Evolutionary conservation across 2,888 invertebrate genomes (phyloP).

Genomic region (Sarcophaga carnaria): DNA sequence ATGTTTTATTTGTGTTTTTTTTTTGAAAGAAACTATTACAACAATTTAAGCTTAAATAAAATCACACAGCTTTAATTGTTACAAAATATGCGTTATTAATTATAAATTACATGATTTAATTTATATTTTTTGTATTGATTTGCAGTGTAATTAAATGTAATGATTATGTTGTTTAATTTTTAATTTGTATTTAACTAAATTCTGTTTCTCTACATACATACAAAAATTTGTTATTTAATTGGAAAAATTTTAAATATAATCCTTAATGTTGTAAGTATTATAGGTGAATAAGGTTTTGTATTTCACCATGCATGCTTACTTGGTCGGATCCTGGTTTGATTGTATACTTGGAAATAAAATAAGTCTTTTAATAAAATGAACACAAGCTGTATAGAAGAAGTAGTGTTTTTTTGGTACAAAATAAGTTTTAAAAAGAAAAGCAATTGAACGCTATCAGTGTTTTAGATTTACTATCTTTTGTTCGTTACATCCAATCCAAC

Average conservation of each 20-base stretch:
- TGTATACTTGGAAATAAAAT: too few species aligned
- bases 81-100: too few species aligned
- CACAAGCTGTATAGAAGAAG: neutral
- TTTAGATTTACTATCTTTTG: too few species aligned
- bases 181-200: conserved; percentile 39
- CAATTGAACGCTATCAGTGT: conserved; percentile 20
- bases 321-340: too few species aligned
- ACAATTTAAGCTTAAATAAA: too few species aligned
- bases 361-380: conserved; percentile 8
- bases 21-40: too few species aligned
- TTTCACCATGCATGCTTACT: neutral
- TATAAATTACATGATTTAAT: too few species aligned
- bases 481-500: conserved; percentile 29
- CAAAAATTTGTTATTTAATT: conserved; percentile 5
- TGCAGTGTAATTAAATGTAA: neutral
- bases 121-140: neutral
- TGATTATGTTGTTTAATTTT: neutral
- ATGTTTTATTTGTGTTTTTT: too few species aligned
- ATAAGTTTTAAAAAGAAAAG: conserved; percentile 21
- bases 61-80: too few species aligned
- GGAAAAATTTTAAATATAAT: neutral
- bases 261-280: neutral
- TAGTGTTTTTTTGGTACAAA: neutral
- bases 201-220: conserved; percentile 27
- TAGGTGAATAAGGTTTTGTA: neutral